Conservation (phyloP, 2,113 vertebrate genomes). For the Hiodon alosoides region DNA sequence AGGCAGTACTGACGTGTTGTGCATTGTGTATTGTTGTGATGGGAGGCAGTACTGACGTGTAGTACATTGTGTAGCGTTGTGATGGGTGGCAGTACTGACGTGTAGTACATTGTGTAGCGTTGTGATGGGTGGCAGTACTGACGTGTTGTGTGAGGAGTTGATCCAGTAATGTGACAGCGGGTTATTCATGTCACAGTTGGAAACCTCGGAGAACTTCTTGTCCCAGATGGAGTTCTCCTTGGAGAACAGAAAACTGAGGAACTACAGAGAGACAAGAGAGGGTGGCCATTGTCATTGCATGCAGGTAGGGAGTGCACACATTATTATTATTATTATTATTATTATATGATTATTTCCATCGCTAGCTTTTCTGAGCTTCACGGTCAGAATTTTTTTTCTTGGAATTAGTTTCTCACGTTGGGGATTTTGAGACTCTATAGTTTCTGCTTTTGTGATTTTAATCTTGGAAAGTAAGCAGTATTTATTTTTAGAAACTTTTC, state of each 20-base stretch:
- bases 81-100: background rate
- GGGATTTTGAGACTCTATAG: too few relatives aligned
- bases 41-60: background rate
- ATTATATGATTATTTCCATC: too few relatives aligned
- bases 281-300: background rate
- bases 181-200: conserved; percentile 87
- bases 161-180: conserved; percentile 97
- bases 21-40: background rate
- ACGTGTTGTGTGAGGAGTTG: conserved; percentile 98
- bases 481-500: too few relatives aligned
- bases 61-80: background rate
- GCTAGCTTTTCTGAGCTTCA: too few relatives aligned
- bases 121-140: conserved; percentile 48
- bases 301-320: background rate
- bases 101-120: background rate
- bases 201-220: conserved; percentile 74
- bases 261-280: conserved; percentile 60
- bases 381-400: too few relatives aligned
- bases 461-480: too few relatives aligned
- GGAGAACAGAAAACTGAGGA: conserved; percentile 89
- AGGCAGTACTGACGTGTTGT: conserved; percentile 79
- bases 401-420: too few relatives aligned
- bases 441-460: too few relatives aligned
- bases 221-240: conserved; percentile 96
- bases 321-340: background rate